Base-by-base conservation (phyloP, 53 echinoderm and acorn worm species). In the Apostichopus leukothele region DNA sequence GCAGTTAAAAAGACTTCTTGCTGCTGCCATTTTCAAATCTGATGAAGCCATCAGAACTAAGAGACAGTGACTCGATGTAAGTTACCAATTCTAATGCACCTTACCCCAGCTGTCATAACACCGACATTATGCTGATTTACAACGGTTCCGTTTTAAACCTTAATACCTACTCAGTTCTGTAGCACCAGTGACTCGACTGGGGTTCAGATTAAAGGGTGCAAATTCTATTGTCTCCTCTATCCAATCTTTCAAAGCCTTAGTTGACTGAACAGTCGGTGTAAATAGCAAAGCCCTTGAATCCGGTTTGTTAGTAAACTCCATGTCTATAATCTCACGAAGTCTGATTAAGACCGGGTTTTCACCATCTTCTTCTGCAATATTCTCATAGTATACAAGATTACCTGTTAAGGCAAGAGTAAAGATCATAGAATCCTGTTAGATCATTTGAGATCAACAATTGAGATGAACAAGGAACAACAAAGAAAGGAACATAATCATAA, bases 221-320 rank as follows among this genome's bases (percentile, higher is more conserved):
- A 87, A 87, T 9, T 87, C 88, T 52, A 9, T 74, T 0, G 88
- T 87, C 53, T 87, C 88, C 9, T 75, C 75, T 54, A 87, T 9
- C 88, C 88, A 87, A 5, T 87, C 88, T 57, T 87, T 87, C 22
- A 87, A 75, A 16, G 88, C 88, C 22, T 74, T 53, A 5, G 88
- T 87, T 18, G 88, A 87, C 75, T 87, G 88, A 16, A 87, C 55
- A 9, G 88, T 87, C 21, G 53, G 22, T 1, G 88, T 87, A 52
- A 87, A 87, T 51, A 87, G 75, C 75, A 87, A 60, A 18, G 74
- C 74, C 10, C 88, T 74, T 3, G 75, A 74, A 4, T 74, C 11
- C 53, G 88, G 75, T 59, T 87, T 87, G 3, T 21, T 19, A 16
- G 18, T 19, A 27, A 87, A 87, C 54, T 87, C 88, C 50, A 20